Evolutionary conservation across 2,797 vertebrate genomes (phyloP), one percentile per base, ranked within the genome.

Genomic region (Catharus ustulatus): DNA sequence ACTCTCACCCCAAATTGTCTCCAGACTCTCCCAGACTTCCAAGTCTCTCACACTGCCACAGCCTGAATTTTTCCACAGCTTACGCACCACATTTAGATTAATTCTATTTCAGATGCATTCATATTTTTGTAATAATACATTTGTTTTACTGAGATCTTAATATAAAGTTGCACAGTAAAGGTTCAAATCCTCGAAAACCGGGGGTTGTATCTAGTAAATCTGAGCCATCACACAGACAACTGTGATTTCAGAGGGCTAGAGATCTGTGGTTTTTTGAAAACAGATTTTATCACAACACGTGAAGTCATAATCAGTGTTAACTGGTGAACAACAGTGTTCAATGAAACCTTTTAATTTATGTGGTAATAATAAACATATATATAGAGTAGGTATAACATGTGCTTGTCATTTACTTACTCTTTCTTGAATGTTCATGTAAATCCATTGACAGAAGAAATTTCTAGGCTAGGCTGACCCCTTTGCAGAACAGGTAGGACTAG

Each of bases 191-290:
- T 58, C 22, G n/a, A 69, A 74, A 71, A 43, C 3, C 27, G 34
- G 5, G 4, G 26, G 11, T 14, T 30, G 3, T 15, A 43, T 66
- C 7, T n/a, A 42, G 30, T 36, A 51, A 58, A 15, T 22, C 4
- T 34, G 30, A 69, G 10, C 6, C 17, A 42, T 23, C 6, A 10
- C 23, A 63, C 23, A 59, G 29, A 59, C 1, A 21, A 16, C 0
- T 59, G 4, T 32, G 61, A n/a, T 76, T 78, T 73, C 36, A 69
- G 23, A 69, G 9, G 4, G 9, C 4, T 6, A 40, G 14, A 78
- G 11, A 58, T 29, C 1, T 4, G 0, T 42, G 14, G 0, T 30
- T 76, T 45, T 58, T 46, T 58, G 19, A 55, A 84, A 84, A 75
- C 5, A 90, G 23, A 22, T 71, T 80, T 43, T 6, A 22, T 18